Base-by-base conservation (phyloP, 2,888 invertebrate species). In the Neoaliturus tenellus region DNA sequence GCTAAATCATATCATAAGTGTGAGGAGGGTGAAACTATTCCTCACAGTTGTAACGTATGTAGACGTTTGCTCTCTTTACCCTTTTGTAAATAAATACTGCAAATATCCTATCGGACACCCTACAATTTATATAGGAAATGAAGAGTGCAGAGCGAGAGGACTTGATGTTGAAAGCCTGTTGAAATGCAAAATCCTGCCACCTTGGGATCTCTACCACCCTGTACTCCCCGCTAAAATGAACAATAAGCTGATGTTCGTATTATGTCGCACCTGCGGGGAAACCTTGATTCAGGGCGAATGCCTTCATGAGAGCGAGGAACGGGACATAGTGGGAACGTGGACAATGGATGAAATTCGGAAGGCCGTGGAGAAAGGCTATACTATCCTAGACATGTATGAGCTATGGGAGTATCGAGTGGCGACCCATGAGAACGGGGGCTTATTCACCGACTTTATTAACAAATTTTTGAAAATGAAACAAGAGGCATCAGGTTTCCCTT, bases 181-280 rank as follows among this genome's bases (percentile, higher is more conserved):
- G 33, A 67, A 67, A 67, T 67, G 67, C n/a, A 67, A 67, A 31
- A 33, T 67, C 0, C 62, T 84, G 2, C 81, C 84, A 23, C 85
- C 83, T 73, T n/a, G 39, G 20, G 25, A 81, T 20, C 58, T 85
- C 20, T 82, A 85, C 31, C 62, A 78, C 39, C 84, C 83, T 8
- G 69, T 90, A 0, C 83, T 90, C 14, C 89, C 90, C 0, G 78
- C 85, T 0, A 85, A 86, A 83, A 87, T 88, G 51, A 86, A 88
- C 73, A 85, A 86, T 0, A 88, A 88, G 83, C 83, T 90, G 17
- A 87, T 89, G 85, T 90, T 90, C 86, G 85, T 88, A 0, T 85
- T 91, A 4, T 90, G 90, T 87, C 85, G 87, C 10, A 87, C 85
- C 0, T 90, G 90, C 85, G 88, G 86, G 33, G 88, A 89, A 35